These are phyloP conservation scores for Rhea pennata DNA, from an alignment of 2,113 vertebrate genomes.

Conservation along the genomic window DNA sequence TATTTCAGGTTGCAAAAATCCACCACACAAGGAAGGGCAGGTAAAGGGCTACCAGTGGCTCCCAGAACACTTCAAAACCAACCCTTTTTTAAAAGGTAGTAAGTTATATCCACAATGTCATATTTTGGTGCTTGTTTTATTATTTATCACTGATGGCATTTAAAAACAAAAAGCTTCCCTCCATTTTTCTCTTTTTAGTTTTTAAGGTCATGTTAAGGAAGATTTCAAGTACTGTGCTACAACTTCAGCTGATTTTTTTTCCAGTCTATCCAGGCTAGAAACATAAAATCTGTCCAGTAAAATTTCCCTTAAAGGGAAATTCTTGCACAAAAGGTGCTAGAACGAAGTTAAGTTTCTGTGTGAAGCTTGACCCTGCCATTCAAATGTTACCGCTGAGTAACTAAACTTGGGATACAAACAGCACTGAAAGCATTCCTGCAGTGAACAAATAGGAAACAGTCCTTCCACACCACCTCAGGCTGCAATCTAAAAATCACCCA, in stretches of 20 bases:
- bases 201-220: background rate
- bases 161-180: background rate
- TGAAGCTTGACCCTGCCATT: background rate
- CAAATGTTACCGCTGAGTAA: background rate
- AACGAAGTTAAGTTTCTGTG: background rate
- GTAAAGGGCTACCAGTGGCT: background rate
- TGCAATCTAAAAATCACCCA: background rate
- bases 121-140: background rate
- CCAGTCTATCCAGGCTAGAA: background rate
- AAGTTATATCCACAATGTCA: background rate
- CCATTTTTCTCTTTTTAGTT: background rate
- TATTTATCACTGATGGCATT: background rate
- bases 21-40: background rate
- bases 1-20: conserved; percentile 15
- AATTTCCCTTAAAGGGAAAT: background rate
- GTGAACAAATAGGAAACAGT: background rate
- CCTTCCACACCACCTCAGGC: background rate
- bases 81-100: background rate
- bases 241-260: background rate
- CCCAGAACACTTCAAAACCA: background rate
- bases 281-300: background rate
- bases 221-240: background rate
- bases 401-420: background rate
- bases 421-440: background rate
- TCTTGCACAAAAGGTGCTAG: background rate